Evolutionary conservation across 2,888 invertebrate species (phyloP), one percentile per base, ranked within the genome.

Genomic region (Autographa gamma): DNA sequence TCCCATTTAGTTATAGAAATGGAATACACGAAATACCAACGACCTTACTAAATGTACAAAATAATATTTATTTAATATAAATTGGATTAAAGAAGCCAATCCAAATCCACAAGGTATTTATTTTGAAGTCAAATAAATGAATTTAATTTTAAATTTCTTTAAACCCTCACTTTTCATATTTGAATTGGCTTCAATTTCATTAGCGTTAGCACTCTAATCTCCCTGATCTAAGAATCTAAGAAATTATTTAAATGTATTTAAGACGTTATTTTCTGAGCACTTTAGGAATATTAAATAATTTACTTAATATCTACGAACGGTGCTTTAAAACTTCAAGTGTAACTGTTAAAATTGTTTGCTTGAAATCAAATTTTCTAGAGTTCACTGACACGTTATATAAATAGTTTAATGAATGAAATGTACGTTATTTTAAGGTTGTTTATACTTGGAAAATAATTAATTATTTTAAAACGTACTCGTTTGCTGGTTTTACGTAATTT

Each of bases 111-210:
- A 43, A 43, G 43, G 43, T 43, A 43, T 43, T 43, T 43, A 43
- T 14, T 43, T 43, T 43, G 16, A 16, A 9, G 43, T 14, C 61
- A 64, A 75, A 63, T 66, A 64, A 75, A 63, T 66, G 9, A 59
- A 63, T 63, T 63, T 19, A 58, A 34, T 34, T 34, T 34, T 34
- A 34, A 34, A 64, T n/a, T 67, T 62, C 54, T 32, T 60, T 19
- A 25, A 38, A 64, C 63, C 14, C 18, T 76, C 58, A 54, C 14
- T 38, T 80, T 80, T 38, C 77, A 54, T 65, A 67, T 66, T 71
- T 65, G 38, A 66, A 62, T 25, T 63, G 19, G 66, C 61, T 65
- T 77, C 34, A 4, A 71, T 80, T 80, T 58, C 60, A 60, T 5
- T 62, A 16, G 16, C 7, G 59, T 62, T 48, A 34, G 41, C 9